phyloP scores from a whole-genome alignment of 2,888 invertebrate species.

The Shargacucullia verbasci region DNA sequence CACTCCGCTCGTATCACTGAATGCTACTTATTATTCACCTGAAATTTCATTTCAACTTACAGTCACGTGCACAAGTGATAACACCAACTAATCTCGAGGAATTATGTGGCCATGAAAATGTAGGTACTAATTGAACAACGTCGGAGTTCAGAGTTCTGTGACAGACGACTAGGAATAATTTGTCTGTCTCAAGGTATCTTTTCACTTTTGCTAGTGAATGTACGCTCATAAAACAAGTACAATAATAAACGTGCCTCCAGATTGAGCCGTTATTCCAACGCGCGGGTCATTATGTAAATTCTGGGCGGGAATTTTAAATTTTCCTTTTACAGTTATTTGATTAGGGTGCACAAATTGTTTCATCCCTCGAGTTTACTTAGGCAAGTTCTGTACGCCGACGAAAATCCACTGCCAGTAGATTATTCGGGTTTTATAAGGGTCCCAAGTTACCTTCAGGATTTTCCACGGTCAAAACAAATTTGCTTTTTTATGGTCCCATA shows the following conservation, averaged over 20 bases:
- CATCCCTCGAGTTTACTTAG: slow-evolving; percentile 73
- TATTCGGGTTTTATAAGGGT: slow-evolving; percentile 61
- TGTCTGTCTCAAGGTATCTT: slow-evolving; percentile 3
- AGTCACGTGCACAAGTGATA: slow-evolving; percentile 47
- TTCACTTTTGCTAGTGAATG: slow-evolving; percentile 32
- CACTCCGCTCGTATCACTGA: slow-evolving; percentile 43
- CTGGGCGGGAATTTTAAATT: slow-evolving; percentile 74
- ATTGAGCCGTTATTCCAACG: slow-evolving; percentile 75
- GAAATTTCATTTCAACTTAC: slow-evolving; percentile 44
- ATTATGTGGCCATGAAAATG: slow-evolving; percentile 35
- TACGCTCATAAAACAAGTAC: slow-evolving; percentile 61
- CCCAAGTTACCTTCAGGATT: slow-evolving; percentile 53
- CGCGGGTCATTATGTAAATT: slow-evolving; percentile 79
- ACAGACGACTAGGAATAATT: not conserved
- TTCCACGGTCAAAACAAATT: slow-evolving; percentile 57
- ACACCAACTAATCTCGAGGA: slow-evolving; percentile 36
- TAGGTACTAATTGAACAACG: slow-evolving; percentile 24
- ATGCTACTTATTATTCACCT: slow-evolving; percentile 52
- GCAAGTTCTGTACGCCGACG: slow-evolving; percentile 56
- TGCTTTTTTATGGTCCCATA: slow-evolving; percentile 50
- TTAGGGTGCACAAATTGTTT: slow-evolving; percentile 81
- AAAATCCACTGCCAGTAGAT: slow-evolving; percentile 62
- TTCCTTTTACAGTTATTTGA: slow-evolving; percentile 80
- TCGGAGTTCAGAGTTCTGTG: slow-evolving; percentile 8
- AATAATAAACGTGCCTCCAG: slow-evolving; percentile 63